Base-by-base conservation (phyloP, 2,888 invertebrate species). In the Thelaira solivaga region DNA sequence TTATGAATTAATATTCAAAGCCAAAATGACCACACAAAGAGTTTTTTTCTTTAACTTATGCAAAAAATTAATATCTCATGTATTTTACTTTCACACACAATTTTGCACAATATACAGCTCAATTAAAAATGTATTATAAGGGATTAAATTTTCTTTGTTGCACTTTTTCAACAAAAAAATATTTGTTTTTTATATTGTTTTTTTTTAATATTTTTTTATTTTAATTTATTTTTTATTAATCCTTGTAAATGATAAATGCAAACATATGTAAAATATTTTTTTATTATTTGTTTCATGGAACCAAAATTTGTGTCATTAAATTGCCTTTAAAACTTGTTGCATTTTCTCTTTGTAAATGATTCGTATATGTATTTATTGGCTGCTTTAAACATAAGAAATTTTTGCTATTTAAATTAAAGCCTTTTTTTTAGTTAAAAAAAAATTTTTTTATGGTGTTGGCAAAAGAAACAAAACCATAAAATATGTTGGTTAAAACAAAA, bases 91-190 rank as follows among this genome's bases (percentile, higher is more conserved):
- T 47, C 41, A 22, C 5, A 51, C 20, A 29, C 49, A 36, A 41
- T 36, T 57, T 39, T 67, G 7, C 49, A 41, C 41, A 61, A 55
- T 43, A 55, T 67, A 59, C 78, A 65, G 78, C 74, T 74, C 78
- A 78, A 74, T 78, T 78, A 71, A 74, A 74, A 74, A 43, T 71
- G 61, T 69, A 74, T 78, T 65, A 65, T 41, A 61, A 72, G 18
- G 39, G 61, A 47, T 53, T 76, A 64, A 57, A 43, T 62, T 64
- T 57, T 39, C 29, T 49, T 36, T 59, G 10, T 26, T 11, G 4
- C 4, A 18, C 29, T 62, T 51, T 41, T 26, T 26, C 10, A 41
- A 26, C 41, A 41, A 57, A 26, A 26, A 5, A 11, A 18, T 18
- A 45, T 22, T 53, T 29, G n/a, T 53, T 41, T 10, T 13, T 16